These are phyloP conservation scores for Oxycera nigricornis DNA, from an alignment of 2,888 invertebrate species.

Conservation along the genomic window DNA sequence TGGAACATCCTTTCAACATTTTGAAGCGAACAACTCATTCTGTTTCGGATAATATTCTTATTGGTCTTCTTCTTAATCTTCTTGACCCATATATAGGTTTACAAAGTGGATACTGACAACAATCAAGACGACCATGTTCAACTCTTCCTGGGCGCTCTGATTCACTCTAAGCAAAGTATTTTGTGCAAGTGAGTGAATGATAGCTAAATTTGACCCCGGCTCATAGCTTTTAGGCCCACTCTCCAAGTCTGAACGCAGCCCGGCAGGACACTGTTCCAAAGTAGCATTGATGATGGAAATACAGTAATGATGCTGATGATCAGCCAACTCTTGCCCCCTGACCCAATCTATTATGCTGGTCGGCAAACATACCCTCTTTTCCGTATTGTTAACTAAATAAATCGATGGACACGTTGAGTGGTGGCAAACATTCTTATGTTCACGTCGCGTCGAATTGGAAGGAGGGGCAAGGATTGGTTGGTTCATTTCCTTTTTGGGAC, in stretches of 20 bases:
- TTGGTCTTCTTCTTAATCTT: conserved; percentile 26
- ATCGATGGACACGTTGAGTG: conserved; percentile 44
- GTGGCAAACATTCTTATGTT: conserved; percentile 16
- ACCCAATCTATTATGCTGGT: neutral
- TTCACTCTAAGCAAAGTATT: neutral
- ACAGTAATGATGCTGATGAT: conserved; percentile 41
- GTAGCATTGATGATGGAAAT: conserved; percentile 16
- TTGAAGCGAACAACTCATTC: neutral
- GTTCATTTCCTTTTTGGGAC: conserved; percentile 27
- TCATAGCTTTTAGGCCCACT: neutral
- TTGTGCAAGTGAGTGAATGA: neutral
- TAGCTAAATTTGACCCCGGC: neutral
- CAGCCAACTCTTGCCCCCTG: neutral
- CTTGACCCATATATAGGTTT: conserved; percentile 46
- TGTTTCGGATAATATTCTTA: neutral
- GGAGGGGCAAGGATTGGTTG: neutral
- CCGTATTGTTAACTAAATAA: conserved; percentile 46
- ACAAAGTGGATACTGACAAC: conserved; percentile 41
- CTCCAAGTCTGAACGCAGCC: too few species aligned
- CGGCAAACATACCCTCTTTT: conserved; percentile 36
- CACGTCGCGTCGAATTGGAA: neutral
- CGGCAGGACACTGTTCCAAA: conserved; percentile 9
- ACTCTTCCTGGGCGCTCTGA: neutral
- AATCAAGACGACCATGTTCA: conserved; percentile 38
- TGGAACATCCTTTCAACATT: too few species aligned